These are phyloP conservation scores for Onychostoma macrolepis DNA, from an alignment of 2,113 vertebrate species.

Conservation along the genomic window DNA sequence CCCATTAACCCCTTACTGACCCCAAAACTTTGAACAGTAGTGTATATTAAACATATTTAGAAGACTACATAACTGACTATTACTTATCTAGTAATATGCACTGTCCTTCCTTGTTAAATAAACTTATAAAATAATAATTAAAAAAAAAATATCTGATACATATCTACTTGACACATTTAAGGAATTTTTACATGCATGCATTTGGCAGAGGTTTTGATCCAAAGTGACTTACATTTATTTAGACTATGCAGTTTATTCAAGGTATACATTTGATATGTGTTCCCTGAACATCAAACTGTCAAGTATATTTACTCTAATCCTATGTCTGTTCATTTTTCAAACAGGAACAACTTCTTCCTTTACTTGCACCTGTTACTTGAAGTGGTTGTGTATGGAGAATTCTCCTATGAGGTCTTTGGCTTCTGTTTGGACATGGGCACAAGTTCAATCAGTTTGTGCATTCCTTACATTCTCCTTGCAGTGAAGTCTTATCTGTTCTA, in stretches of 20 bases:
- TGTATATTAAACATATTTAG: not conserved
- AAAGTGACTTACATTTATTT: not conserved
- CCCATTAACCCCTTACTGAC: not conserved
- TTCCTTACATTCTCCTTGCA: constrained; percentile 86
- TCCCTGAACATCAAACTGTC: not conserved
- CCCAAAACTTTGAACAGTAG: not conserved
- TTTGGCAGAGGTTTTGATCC: not conserved
- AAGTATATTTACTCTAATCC: not conserved
- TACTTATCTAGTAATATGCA: not conserved
- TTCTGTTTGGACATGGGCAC: constrained; percentile 89
- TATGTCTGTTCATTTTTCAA: constrained; percentile 3
- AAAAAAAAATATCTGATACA: not conserved
- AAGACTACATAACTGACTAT: not conserved
- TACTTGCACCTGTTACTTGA: constrained; percentile 85
- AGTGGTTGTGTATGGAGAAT: constrained; percentile 84
- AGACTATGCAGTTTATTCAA: not conserved
- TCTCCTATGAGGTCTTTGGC: constrained; percentile 85
- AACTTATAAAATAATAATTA: not conserved
- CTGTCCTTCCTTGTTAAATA: not conserved
- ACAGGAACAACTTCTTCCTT: constrained; percentile 85
- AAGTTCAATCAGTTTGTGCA: constrained; percentile 70
- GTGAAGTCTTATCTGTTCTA: constrained; percentile 81
- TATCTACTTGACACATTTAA: not conserved
- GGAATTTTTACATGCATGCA: not conserved
- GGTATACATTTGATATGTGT: not conserved